Percentiles rank a stretch among this genome's conserved stretches.
Evolutionary conservation across 2,113 vertebrate genomes (phyloP).

Genomic region (Elaphurus davidianus): DNA sequence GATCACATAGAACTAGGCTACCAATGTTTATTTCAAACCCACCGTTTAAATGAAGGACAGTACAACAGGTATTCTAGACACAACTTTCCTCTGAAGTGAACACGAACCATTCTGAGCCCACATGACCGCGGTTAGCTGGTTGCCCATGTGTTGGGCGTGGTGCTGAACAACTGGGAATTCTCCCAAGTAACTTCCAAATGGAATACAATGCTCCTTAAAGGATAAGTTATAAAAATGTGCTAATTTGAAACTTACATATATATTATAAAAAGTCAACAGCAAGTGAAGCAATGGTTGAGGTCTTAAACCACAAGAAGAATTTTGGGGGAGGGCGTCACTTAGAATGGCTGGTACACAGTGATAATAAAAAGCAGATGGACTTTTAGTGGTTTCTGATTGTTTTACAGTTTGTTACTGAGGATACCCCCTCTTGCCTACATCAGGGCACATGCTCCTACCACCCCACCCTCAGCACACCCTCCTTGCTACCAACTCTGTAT

Average conservation of each 20-base stretch:
- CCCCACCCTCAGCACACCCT: neutral
- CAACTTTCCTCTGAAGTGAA: neutral
- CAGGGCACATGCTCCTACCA: rapidly evolving
- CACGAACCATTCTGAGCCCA: neutral
- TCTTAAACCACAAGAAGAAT: neutral
- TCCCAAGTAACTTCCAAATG: neutral
- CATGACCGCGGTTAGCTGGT: neutral
- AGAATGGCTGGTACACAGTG: neutral
- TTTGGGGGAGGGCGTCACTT: neutral
- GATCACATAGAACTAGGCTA: neutral
- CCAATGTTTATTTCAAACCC: neutral
- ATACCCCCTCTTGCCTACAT: neutral
- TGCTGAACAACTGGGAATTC: neutral
- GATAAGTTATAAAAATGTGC: neutral
- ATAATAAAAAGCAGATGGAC: neutral
- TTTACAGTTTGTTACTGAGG: neutral
- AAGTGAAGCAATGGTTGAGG: neutral
- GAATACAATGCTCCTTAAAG: neutral
- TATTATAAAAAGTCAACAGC: neutral
- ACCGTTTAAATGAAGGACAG: neutral
- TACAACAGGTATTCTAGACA: neutral
- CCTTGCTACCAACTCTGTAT: neutral
- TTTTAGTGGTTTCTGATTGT: neutral
- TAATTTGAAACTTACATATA: conserved; percentile 15
- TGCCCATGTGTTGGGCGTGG: neutral